phyloP scores from a whole-genome alignment of 2,888 invertebrate genomes.

The Lasioglossum pauxillum region DNA sequence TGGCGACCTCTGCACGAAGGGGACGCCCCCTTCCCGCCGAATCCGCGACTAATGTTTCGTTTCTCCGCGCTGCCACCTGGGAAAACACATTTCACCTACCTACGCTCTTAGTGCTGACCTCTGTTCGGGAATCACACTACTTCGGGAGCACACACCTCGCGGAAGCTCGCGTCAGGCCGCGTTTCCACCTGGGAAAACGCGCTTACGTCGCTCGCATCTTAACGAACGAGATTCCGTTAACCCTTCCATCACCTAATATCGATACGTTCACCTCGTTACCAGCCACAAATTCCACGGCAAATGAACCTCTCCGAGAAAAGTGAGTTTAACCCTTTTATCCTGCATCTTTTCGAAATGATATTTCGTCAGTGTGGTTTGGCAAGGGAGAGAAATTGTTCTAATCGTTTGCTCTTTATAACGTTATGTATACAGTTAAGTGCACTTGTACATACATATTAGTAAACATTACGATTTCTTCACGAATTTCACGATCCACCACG shows the following conservation, averaged over 20 bases:
- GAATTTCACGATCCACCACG: no score
- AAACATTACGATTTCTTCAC: no score
- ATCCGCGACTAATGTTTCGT: background rate
- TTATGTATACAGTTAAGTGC: no score
- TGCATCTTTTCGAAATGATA: background rate
- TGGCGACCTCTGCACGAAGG: background rate
- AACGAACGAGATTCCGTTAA: background rate
- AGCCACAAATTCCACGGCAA: background rate
- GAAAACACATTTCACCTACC: background rate
- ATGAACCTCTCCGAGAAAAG: background rate
- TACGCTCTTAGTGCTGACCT: constrained; percentile 8
- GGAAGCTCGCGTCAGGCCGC: background rate
- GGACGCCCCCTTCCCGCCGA: background rate
- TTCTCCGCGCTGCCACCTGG: background rate
- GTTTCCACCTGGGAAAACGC: background rate
- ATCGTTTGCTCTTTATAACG: no score
- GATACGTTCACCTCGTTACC: background rate
- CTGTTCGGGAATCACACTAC: background rate
- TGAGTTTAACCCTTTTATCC: background rate
- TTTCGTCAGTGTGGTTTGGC: background rate
- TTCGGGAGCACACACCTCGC: background rate
- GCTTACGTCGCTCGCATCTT: background rate
- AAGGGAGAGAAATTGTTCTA: no score
- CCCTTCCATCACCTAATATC: background rate
- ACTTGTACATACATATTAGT: no score